These are phyloP conservation scores for Pedetes capensis DNA, from an alignment of 2,113 vertebrate species.

Conservation along the genomic window DNA sequence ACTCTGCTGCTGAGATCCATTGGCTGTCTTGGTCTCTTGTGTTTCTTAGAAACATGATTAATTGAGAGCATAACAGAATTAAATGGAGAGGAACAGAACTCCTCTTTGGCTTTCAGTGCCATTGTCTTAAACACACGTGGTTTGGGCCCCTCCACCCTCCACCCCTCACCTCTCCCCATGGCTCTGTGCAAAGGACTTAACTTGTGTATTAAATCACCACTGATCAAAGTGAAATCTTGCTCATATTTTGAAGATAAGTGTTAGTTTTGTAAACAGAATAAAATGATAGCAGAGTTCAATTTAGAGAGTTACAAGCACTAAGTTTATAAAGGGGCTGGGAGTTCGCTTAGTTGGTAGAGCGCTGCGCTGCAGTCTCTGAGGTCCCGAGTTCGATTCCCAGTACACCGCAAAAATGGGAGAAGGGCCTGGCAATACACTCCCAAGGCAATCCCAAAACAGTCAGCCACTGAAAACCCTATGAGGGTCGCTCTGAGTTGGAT, in stretches of 20 bases:
- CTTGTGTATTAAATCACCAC: neutral
- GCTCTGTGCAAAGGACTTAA: neutral
- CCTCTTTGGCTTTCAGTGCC: too few species aligned
- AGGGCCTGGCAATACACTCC: too few species aligned
- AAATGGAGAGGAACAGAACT: neutral
- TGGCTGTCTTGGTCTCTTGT: neutral
- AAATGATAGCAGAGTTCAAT: neutral
- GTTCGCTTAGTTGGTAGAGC: too few species aligned
- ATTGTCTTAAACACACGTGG: neutral
- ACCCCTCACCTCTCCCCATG: too few species aligned
- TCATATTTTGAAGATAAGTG: too few species aligned
- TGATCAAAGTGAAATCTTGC: neutral
- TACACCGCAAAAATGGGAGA: too few species aligned
- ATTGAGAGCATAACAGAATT: neutral
- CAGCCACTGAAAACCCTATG: too few species aligned
- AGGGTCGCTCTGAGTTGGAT: too few species aligned
- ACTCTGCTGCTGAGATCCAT: neutral
- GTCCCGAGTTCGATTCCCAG: too few species aligned
- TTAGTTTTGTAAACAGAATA: neutral
- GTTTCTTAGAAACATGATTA: neutral
- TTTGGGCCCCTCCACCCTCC: neutral
- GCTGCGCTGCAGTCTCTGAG: too few species aligned
- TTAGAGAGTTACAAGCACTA: neutral
- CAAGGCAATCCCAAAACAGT: too few species aligned
- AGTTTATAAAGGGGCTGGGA: too few species aligned